Evolutionary conservation across 2,888 invertebrate species (phyloP), one percentile per base, ranked within the genome.

Genomic region (Prostheceraeus crozeri): DNA sequence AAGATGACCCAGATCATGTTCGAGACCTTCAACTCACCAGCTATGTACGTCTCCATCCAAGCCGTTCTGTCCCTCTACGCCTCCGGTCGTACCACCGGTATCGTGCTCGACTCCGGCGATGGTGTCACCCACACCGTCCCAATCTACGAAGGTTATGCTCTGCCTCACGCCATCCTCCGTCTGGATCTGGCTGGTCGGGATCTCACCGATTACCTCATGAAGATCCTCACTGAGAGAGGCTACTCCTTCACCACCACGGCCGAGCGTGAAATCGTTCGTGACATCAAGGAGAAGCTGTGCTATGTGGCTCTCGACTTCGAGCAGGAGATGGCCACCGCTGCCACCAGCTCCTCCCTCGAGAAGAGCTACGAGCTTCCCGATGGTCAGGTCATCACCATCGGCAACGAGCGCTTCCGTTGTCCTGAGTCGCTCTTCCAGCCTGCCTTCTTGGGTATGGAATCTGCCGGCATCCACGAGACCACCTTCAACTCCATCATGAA

Each of bases 91-190:
- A 89, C 88, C 80, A 89, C 88, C 68, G 89, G 88, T 78, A 87
- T 89, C 75, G 89, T 89, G 66, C 81, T 89, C 75, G 89, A 89
- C 80, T 86, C 86, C 64, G 89, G 89, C 69, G 89, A 89, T 80
- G 89, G 89, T 79, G 89, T 89, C 56, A 86, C 87, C 63, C 88
- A 89, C 83, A 88, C 87, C 63, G 89, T 88, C 61, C 88, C 89
- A 77, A 89, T 89, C 81, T 89, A 89, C 74, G 87, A 88, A 79
- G 87, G 79, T 66, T 80, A 79, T 64, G 79, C 79, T 62, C 74
- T 80, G 45, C 79, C 79, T 62, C 76, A 80, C 69, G 75, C 78
- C 66, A 79, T 79, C 67, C 71, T 77, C 58, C 75, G 80, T 67
- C 65, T 79, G 60, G 80, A 81, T 68, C 70, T 80, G 68, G 80